Base-by-base conservation (phyloP, 2,797 vertebrate genomes). In the Sebastes iracundus region DNA sequence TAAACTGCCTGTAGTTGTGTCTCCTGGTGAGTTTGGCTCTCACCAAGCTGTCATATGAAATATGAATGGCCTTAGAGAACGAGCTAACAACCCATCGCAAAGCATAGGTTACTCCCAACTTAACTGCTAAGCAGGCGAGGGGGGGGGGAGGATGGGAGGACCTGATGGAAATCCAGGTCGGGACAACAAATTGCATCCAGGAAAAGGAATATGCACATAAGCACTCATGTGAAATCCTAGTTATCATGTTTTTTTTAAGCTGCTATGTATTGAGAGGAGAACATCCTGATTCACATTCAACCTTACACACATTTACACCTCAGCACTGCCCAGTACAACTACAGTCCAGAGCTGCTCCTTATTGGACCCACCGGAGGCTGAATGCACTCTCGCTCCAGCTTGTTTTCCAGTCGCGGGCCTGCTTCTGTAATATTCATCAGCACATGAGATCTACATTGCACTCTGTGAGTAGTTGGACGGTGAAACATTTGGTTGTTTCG, bases 1-100 rank as follows among this genome's bases (percentile, higher is more conserved):
- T 84, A 94, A 95, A 92, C 86, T 90, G 91, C 91, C 94, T 88
- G 80, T 84, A 86, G 85, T 87, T 80, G 85, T 80, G 86, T 91
- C 88, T 92, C 90, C 69, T 56, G 87, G 88, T 81, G 90, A 86
- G 72, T 72, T 83, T 12, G 42, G 62, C 84, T 84, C 87, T 87
- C 79, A 78, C 87, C 69, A 62, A 88, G 89, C 90, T 93, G 92
- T 92, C 93, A 86, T 12, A 89, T 90, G 69, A 93, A 92, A 92
- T 90, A 91, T 90, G 89, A 84, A 91, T 87, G 91, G 86, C 90
- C 91, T 87, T 53, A 83, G 83, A 88, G 87, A 87, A 83, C 32
- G 53, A 73, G 86, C 72, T 85, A 92, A 91, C 88, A 89, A 80
- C 73, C 85, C 71, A 53, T 78, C 79, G 80, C 79, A 84, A 74